Percentiles rank a stretch among this genome's conserved stretches.
These are phyloP conservation scores for Cristatella mucedo DNA, from an alignment of 2,888 invertebrate species.

Conservation along the genomic window DNA sequence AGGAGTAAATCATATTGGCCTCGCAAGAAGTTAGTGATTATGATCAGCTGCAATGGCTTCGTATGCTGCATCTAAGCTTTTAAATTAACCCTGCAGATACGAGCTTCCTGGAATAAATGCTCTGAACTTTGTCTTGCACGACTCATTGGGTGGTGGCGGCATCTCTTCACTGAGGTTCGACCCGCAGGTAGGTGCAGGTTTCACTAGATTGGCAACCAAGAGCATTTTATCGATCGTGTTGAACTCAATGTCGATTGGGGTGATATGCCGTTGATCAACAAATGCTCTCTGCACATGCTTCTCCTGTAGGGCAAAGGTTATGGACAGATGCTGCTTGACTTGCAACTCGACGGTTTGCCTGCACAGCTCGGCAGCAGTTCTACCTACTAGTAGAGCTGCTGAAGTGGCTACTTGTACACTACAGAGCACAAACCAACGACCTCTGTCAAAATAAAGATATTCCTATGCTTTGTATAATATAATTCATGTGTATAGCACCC, in stretches of 20 bases:
- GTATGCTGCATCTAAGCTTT: neutral
- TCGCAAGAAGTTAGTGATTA: too few species aligned
- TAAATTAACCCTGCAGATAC: conserved; percentile 27
- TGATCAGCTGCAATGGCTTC: too few species aligned
- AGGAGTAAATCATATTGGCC: too few species aligned
- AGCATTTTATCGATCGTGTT: too few species aligned
- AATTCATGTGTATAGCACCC: too few species aligned
- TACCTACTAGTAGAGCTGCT: too few species aligned
- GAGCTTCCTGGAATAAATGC: conserved; percentile 40
- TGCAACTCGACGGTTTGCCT: conserved; percentile 26
- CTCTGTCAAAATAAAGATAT: too few species aligned
- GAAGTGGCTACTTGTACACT: too few species aligned
- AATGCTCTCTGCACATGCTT: conserved; percentile 3
- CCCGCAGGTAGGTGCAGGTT: conserved; percentile 30
- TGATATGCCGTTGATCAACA: neutral
- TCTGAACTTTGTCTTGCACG: conserved; percentile 40
- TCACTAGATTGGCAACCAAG: too few species aligned
- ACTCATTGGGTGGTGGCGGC: conserved; percentile 42
- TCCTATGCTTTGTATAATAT: too few species aligned
- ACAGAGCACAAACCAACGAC: too few species aligned
- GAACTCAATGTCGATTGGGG: neutral
- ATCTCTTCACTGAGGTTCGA: conserved; percentile 41
- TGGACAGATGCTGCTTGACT: conserved; percentile 40
- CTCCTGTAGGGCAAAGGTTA: conserved; percentile 39
- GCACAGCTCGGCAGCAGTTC: too few species aligned